These are phyloP conservation scores for Drosophila quinaria DNA, from an alignment of 2,888 invertebrate species.

Conservation along the genomic window DNA sequence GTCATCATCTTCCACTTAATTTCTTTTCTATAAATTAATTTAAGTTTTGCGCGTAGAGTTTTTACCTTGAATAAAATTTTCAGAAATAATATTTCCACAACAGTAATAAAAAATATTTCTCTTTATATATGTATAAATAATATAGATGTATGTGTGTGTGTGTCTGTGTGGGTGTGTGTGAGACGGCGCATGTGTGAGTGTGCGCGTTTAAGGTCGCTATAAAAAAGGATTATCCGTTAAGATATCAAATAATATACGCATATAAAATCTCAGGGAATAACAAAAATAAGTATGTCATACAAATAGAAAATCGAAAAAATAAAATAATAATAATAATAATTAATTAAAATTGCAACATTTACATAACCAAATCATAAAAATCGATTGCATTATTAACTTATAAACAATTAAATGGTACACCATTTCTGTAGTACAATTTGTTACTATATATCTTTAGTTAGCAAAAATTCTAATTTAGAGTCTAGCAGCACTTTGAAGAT, in stretches of 20 bases:
- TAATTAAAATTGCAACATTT: conserved; percentile 57
- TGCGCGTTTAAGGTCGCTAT: conserved; percentile 60
- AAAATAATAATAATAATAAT: conserved; percentile 34
- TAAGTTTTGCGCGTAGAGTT: conserved; percentile 75
- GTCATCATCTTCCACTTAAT: conserved; percentile 39
- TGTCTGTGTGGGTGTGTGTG: conserved; percentile 20
- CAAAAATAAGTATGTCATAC: conserved; percentile 59
- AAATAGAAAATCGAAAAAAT: conserved; percentile 36
- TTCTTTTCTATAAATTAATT: conserved; percentile 65
- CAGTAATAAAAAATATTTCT: conserved; percentile 65
- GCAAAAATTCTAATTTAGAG: conserved; percentile 70
- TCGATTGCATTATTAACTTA: conserved; percentile 47
- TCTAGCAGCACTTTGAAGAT: conserved; percentile 77
- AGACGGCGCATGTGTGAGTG: conserved; percentile 52
- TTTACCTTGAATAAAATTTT: conserved; percentile 61
- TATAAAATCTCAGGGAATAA: conserved; percentile 76
- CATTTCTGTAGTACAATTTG: conserved; percentile 59
- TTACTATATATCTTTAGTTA: conserved; percentile 52
- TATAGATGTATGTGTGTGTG: conserved; percentile 36
- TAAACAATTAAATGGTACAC: conserved; percentile 46
- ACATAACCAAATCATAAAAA: conserved; percentile 62
- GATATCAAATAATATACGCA: conserved; percentile 53
- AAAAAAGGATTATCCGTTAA: conserved; percentile 45
- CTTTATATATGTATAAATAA: conserved; percentile 67
- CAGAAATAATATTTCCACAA: conserved; percentile 67